Conservation (phyloP, 2,888 invertebrate genomes). For the Cynaeus angustus region DNA sequence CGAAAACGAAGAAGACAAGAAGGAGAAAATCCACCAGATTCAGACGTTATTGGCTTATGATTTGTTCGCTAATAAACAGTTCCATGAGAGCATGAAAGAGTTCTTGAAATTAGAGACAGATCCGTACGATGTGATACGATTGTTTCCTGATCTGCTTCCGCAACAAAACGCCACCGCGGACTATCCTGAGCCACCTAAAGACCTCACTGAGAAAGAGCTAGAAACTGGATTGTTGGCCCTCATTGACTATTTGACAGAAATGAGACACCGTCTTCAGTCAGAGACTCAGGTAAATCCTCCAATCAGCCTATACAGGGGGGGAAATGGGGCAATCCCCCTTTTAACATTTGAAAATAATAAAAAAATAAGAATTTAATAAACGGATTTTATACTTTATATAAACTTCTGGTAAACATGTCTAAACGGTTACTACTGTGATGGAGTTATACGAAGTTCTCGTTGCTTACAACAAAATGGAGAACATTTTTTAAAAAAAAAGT, state of each 20-base stretch:
- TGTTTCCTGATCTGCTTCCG: slow-evolving; percentile 89
- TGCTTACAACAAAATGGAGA: too few relatives aligned
- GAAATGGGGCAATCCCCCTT: too few relatives aligned
- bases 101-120: slow-evolving; percentile 93
- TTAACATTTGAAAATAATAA: too few relatives aligned
- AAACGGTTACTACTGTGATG: too few relatives aligned
- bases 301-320: too few relatives aligned
- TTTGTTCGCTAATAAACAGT: slow-evolving; percentile 91
- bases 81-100: slow-evolving; percentile 92
- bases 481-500: too few relatives aligned
- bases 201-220: slow-evolving; percentile 86
- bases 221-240: slow-evolving; percentile 92
- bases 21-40: slow-evolving; percentile 88
- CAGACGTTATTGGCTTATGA: slow-evolving; percentile 93
- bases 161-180: slow-evolving; percentile 70
- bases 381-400: too few relatives aligned
- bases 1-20: slow-evolving; percentile 86
- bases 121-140: slow-evolving; percentile 94
- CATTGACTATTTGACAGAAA: slow-evolving; percentile 91
- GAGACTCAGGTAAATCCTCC: slow-evolving; percentile 67
- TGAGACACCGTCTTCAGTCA: slow-evolving; percentile 75
- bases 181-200: slow-evolving; percentile 70
- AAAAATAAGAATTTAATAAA: too few relatives aligned
- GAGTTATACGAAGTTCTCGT: too few relatives aligned
- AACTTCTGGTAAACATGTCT: too few relatives aligned